Conservation (phyloP, 2,113 vertebrate genomes). For the Pachyramphus minor region DNA sequence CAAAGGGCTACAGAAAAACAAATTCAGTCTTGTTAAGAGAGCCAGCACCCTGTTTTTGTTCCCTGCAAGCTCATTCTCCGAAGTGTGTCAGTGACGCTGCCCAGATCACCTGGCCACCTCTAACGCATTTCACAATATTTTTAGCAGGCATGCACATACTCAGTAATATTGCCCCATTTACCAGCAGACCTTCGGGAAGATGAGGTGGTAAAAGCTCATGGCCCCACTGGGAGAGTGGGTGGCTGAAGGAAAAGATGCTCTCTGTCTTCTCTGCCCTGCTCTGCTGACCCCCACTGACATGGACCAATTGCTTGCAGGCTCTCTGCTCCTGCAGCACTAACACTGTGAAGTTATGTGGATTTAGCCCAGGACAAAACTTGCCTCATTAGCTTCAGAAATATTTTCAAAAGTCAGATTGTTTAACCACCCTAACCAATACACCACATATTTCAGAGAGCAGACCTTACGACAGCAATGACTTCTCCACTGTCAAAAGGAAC, state of each 20-base stretch:
- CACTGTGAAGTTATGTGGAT: not conserved
- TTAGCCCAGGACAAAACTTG: not conserved
- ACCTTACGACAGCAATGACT: not conserved
- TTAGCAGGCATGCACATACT: not conserved
- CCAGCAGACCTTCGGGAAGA: not conserved
- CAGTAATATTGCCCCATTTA: not conserved
- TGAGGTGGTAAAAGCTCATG: not conserved
- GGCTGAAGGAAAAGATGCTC: not conserved
- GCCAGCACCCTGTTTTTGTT: not conserved
- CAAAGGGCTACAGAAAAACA: not conserved
- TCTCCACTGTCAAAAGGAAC: not conserved
- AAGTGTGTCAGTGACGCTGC: not conserved
- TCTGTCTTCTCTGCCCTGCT: not conserved
- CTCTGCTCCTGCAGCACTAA: not conserved
- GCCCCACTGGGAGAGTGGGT: not conserved
- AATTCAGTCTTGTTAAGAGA: not conserved
- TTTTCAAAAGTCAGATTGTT: not conserved
- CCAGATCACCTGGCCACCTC: slow-evolving; percentile 5
- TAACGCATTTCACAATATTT: not conserved
- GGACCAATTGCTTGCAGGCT: not conserved
- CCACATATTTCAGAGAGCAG: not conserved
- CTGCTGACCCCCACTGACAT: not conserved
- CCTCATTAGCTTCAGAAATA: not conserved
- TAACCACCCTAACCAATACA: not conserved
- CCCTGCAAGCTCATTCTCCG: not conserved